Evolutionary conservation across 2,797 vertebrate species (phyloP), one percentile per base, ranked within the genome.

Genomic region (Periparus ater): DNA sequence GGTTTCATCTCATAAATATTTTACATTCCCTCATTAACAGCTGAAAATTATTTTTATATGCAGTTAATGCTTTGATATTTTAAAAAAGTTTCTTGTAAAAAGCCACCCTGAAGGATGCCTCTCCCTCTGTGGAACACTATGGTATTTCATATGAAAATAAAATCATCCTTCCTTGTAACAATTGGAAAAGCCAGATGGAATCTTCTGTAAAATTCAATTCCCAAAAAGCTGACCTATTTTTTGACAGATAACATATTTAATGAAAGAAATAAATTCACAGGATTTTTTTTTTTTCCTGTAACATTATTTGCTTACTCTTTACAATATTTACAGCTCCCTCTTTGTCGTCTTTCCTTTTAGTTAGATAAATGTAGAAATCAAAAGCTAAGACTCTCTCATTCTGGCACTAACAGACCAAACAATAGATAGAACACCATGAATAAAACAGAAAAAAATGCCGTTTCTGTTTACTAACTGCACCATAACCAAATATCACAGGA

Each of bases 111-210:
- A 93, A 88, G 60, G 71, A 83, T 72, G 32, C 32, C 5, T 73
- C 23, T 93, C 21, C 61, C 73, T 90, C 73, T 66, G n/a, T 72
- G 51, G 26, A 68, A n/a, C 36, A 47, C 48, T 76, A 7, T 62
- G 53, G 12, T 84, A 78, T 81, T 92, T 93, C 70, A 86, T 53
- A 47, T 17, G 26, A 29, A 67, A 63, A 29, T 78, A 68, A 82
- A 79, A 27, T 7, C 29, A 61, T 85, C 60, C 45, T 94, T 89
- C 65, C 20, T 61, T 92, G 29, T 81, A 86, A 91, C 29, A 93
- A 44, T 23, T 70, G 51, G 92, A 96, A 94, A 95, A 89, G 82
- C 27, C 92, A 95, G 63, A 91, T 70, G 57, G 65, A 55, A 85
- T 91, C 30, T 88, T 75, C 81, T 79, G 13, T 67, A 72, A 89